Evolutionary conservation across 2,888 invertebrate genomes (phyloP), one percentile per base, ranked within the genome.

Genomic region (Caprella mutica): DNA sequence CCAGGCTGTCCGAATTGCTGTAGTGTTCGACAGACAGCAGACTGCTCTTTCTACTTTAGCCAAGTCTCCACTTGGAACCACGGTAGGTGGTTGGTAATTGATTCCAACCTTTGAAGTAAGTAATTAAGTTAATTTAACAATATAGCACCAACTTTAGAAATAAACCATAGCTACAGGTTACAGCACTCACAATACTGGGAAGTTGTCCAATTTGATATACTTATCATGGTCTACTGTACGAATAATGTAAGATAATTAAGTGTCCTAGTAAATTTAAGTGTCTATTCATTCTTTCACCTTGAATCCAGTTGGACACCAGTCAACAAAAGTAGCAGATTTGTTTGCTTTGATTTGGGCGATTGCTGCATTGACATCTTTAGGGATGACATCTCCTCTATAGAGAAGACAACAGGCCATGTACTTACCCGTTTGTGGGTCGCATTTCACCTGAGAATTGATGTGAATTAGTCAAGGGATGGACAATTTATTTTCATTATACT

Each of bases 1-100:
- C 85, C 90, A 92, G 51, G 90, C 90, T 69, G 87, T 84, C 14
- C 85, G 83, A 69, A 91, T 89, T 67, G 90, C 89, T 17, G 90
- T 93, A 5, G 91, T 92, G 75, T 93, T 93, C 69, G 77, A 76
- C 65, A 80, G 72, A 77, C 79, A 79, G 73, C 80, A 81, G 35
- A 81, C 78, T 40, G 80, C 78, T 56, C 80, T 72, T 65, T 77
- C 67, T 5, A 76, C 74, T 66, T 75, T 76, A 51, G 77, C 76
- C 53, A 72, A 55, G 65, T 73, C 72, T 12, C 71, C 48, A 33
- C 70, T 70, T 29, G 76, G 76, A 8, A 76, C 75, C 43, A 74
- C 75, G 35, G 77, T 77, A 33, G 78, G 76, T 27, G 71, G 71
- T 67, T 76, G 75, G 68, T 75, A 76, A 67, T 76, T 75, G 68